Base-by-base conservation (phyloP, 2,888 invertebrate species). In the Eristalinus aeneus region DNA sequence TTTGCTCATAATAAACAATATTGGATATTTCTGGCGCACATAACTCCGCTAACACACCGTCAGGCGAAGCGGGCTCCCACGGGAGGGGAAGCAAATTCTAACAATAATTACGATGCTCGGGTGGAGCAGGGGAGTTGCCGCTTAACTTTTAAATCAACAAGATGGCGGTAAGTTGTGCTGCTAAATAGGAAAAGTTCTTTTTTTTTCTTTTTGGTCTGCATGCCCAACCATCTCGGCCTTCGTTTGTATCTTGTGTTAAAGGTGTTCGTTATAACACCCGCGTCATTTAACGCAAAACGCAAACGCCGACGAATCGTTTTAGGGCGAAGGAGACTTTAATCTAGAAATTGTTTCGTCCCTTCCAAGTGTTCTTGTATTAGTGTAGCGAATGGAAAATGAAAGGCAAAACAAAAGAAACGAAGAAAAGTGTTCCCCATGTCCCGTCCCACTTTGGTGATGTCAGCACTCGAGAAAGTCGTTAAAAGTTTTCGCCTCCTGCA, bases 381-480 rank as follows among this genome's bases (percentile, higher is more conserved):
- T 22, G 56, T 46, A 54, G 39, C 54, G 27, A 39, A 32, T 32
- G 69, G 20, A 11, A 69, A 56, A 16, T 16, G 60, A 63, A 60
- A 54, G 67, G 54, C 22, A 58, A 58, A 64, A 77, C 22, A 46
- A 65, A 46, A 69, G 16, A 68, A 60, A 61, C 34, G 12, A 72
- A 34, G 46, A 68, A 64, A 78, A 74, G 60, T 69, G 34, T 74
- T 78, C 71, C 77, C 71, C 82, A 86, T 82, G 77, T 78, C 82
- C 46, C 16, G 74, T 71, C 5, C 77, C 27, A 27, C 27, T 67
- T 68, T 46, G 69, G 34, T 67, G 46, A 74, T 60, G 85, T 77
- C 82, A 78, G 82, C 82, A 82, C 82, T 86, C 77, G 82, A 78
- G 77, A 86, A 86, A 86, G 86, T 86, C 86, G 86, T 86, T 86